Evolutionary conservation across 2,888 invertebrate species (phyloP), one percentile per base, ranked within the genome.

Genomic region (Pristionchus mayeri): DNA sequence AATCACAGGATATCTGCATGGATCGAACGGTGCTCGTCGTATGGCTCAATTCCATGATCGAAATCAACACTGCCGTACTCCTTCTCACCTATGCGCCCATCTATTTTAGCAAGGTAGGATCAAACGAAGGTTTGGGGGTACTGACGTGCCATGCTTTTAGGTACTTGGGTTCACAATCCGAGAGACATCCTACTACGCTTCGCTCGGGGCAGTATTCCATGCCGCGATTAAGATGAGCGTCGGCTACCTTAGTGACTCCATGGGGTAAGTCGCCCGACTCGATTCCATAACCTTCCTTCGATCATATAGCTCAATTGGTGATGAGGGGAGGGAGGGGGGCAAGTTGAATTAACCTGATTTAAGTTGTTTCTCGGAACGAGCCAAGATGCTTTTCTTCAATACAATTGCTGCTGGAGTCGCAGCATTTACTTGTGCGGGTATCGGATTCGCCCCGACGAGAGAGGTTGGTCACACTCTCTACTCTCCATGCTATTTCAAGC

Each of bases 211-310:
- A 24, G 76, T 78, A 80, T 52, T 81, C 24, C 90, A 90, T 63
- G 85, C 90, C 50, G 90, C 90, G 2, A 84, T 89, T 9, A 91
- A 91, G 84, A 86, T 91, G 27, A 82, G 87, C 3, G 87, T 88
- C 63, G 91, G 90, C 34, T 90, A 88, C 86, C 76, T 91, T 18
- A 89, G 87, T 3, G 90, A 90, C 84, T 88, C 40, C 30, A 44
- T 44, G 44, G 37, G 67, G 67, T 37, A 16, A 67, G n/a, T n/a
- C n/a, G n/a, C n/a, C n/a, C n/a, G n/a, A n/a, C n/a, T n/a, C n/a
- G n/a, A n/a, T n/a, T n/a, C n/a, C n/a, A n/a, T n/a, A n/a, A n/a
- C n/a, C n/a, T n/a, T n/a, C n/a, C n/a, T n/a, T n/a, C n/a, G n/a
- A n/a, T n/a, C n/a, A n/a, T n/a, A n/a, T n/a, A n/a, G n/a, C n/a